These are phyloP conservation scores for Falco cherrug DNA, from an alignment of 2,797 vertebrate genomes.

Conservation along the genomic window DNA sequence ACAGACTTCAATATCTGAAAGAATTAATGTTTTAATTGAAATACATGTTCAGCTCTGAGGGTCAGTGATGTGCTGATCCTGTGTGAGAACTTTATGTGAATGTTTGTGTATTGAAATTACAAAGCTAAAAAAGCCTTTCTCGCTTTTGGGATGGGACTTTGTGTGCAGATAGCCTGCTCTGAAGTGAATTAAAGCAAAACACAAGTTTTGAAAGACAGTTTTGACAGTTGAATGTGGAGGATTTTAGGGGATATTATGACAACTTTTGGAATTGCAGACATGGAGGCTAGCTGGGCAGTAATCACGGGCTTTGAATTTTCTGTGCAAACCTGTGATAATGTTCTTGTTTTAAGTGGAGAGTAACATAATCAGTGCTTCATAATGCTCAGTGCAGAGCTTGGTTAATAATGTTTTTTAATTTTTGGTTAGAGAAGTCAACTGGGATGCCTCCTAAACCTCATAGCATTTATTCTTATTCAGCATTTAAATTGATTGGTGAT, in stretches of 20 bases:
- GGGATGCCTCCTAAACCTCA: not conserved
- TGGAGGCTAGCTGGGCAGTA: not conserved
- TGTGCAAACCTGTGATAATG: not conserved
- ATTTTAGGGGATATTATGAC: not conserved
- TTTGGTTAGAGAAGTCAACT: slow-evolving; percentile 1
- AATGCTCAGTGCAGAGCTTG: not conserved
- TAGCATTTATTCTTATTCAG: slow-evolving; percentile 8
- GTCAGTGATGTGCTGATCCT: not conserved
- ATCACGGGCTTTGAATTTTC: not conserved
- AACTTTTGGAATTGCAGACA: not conserved
- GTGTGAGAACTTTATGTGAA: not conserved
- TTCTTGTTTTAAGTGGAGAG: not conserved
- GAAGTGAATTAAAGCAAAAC: not conserved
- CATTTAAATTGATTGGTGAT: slow-evolving; percentile 14
- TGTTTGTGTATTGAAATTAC: not conserved
- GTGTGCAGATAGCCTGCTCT: not conserved
- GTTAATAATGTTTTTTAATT: not conserved
- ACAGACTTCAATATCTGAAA: not conserved
- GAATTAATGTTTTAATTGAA: not conserved
- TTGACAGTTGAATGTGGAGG: not conserved
- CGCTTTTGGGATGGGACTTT: not conserved
- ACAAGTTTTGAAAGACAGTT: not conserved
- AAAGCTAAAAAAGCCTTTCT: not conserved
- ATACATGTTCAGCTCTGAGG: not conserved
- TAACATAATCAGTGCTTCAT: not conserved